Evolutionary conservation across 2,113 vertebrate genomes (phyloP), one percentile per base, ranked within the genome.

Genomic region (Sclerurus mexicanus): DNA sequence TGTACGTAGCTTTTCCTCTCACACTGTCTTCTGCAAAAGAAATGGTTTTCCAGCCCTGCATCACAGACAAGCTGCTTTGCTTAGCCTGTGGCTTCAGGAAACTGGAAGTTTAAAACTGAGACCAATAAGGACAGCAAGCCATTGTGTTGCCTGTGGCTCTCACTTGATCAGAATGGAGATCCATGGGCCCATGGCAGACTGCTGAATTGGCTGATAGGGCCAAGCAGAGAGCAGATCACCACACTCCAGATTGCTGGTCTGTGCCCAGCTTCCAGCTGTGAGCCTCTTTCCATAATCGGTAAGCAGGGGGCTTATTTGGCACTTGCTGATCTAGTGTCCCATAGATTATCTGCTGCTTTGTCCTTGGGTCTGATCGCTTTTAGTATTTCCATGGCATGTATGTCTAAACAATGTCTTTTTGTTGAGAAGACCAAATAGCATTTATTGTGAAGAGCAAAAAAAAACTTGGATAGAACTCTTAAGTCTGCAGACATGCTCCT

Each of bases 401-500:
- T 63, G 14, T 23, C 21, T 50, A 82, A 53, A 31, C 28, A 49
- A 25, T 27, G 5, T 31, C 44, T 95, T 63, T 47, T 13, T 14
- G 19, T 28, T 46, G 30, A 72, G 20, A 75, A 71, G 37, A 39
- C 31, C 0, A 0, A 76, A 24, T n/a, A 87, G 14, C 2, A 2
- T 49, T 89, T 42, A 15, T 15, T 39, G 19, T 3, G 7, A 66
- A 20, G 22, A 14, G 11, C 3, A 40, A 49, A 79, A 69, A 25
- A 69, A 27, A 2, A 2, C 24, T 42, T 4, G 1, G n/a, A 28
- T 30, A 67, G 39, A 81, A 55, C 74, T 84, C 28, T 12, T 5
- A 37, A 35, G 8, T 55, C 19, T 52, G 14, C 24, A 7, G 10
- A 44, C 5, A 1, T 31, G 14, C 6, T 49, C 1, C 1, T 23